These are phyloP conservation scores for Drosophila lutescens DNA, from an alignment of 2,888 invertebrate species.

Conservation along the genomic window DNA sequence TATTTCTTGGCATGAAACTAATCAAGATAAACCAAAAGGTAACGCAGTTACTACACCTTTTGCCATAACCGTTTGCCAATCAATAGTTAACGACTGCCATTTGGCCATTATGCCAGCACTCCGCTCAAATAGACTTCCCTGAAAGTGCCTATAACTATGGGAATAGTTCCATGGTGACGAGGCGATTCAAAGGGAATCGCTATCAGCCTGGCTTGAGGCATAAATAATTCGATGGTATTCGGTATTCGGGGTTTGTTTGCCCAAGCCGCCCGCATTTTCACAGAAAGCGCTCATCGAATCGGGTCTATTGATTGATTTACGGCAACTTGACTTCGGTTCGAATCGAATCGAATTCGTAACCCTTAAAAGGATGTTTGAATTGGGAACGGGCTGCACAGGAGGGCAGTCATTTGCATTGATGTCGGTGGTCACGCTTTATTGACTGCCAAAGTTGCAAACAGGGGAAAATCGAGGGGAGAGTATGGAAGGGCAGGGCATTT, in stretches of 20 bases:
- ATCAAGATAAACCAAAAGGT: not conserved
- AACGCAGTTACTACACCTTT: not conserved
- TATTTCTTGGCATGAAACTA: not conserved
- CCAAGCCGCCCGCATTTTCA: conserved; percentile 24
- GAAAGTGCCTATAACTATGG: not conserved
- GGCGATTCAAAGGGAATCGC: conserved; percentile 2
- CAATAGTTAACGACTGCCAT: conserved; percentile 10
- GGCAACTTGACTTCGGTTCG: conserved; percentile 35
- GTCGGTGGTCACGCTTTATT: conserved; percentile 69
- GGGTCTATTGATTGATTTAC: conserved; percentile 70
- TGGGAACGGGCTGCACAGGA: not conserved
- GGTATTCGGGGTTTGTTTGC: conserved; percentile 5
- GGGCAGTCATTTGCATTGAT: conserved; percentile 65
- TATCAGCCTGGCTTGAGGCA: not conserved
- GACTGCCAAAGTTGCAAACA: conserved; percentile 39
- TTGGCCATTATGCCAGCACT: conserved; percentile 9
- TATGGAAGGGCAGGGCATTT: not conserved
- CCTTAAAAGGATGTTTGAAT: conserved; percentile 26
- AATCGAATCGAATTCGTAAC: not conserved
- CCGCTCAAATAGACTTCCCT: too few species aligned
- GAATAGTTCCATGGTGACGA: conserved; percentile 27
- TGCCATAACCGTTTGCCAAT: conserved; percentile 7
- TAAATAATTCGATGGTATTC: conserved; percentile 11
- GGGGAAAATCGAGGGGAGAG: too few species aligned
- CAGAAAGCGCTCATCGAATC: conserved; percentile 14